Evolutionary conservation across 2,113 vertebrate genomes (phyloP).

Genomic region (Tor tambroides): DNA sequence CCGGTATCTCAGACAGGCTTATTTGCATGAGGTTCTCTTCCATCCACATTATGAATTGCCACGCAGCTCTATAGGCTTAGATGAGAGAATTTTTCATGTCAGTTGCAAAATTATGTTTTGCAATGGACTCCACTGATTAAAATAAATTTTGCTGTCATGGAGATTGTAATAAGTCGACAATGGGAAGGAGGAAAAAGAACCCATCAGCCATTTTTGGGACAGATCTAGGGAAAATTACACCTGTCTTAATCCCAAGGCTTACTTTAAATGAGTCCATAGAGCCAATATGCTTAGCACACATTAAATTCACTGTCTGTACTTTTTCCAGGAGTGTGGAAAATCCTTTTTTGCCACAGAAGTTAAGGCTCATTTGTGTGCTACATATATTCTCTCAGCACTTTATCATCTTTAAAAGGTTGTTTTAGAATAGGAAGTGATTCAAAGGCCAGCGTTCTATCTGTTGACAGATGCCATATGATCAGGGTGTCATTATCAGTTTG

Average conservation of each 20-base stretch:
- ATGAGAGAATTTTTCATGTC: slow-evolving; percentile 25
- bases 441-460: slow-evolving; percentile 15
- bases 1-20: not conserved
- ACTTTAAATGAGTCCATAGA: slow-evolving; percentile 61
- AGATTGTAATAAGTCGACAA: slow-evolving; percentile 50
- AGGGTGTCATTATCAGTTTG: slow-evolving; percentile 45
- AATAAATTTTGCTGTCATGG: slow-evolving; percentile 47
- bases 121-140: slow-evolving; percentile 48
- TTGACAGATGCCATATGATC: slow-evolving; percentile 44
- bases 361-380: slow-evolving; percentile 46
- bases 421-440: slow-evolving; percentile 12
- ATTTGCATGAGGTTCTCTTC: not conserved
- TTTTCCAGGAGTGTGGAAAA: not conserved
- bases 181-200: slow-evolving; percentile 9
- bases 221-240: slow-evolving; percentile 48
- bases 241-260: slow-evolving; percentile 58
- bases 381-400: slow-evolving; percentile 43
- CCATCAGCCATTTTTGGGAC: too few relatives aligned
- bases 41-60: not conserved
- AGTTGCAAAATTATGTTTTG: slow-evolving; percentile 42
- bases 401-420: slow-evolving; percentile 41
- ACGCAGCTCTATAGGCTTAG: slow-evolving; percentile 19
- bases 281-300: not conserved
- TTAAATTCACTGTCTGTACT: slow-evolving; percentile 37
- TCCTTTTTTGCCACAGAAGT: slow-evolving; percentile 24